Base-by-base conservation (phyloP, 2,888 invertebrate genomes). In the Eilema sororculum region DNA sequence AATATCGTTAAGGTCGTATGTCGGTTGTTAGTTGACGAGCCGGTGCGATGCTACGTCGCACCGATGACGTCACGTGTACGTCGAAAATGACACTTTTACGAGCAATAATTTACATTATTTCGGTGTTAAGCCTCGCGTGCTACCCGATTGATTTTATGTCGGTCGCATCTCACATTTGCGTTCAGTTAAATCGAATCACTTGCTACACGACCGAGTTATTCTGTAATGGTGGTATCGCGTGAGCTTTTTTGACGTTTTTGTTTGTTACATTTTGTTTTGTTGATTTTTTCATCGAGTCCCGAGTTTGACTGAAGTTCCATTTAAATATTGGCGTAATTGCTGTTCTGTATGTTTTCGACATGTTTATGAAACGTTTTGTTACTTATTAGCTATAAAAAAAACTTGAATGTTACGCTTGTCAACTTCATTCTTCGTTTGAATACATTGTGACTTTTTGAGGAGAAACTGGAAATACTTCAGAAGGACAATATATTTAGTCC, bases 61-160 rank as follows among this genome's bases (percentile, higher is more conserved):
- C 67, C 79, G 77, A 81, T 94, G 93, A 95, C 94, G 95, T 95
- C 95, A 94, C 93, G 89, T 88, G 90, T 90, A 93, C 91, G 92
- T 92, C 93, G 91, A 92, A 93, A 94, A 95, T 94, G 95, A 94
- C 94, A 94, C 91, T 92, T 95, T 95, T 94, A 95, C 93, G 93
- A 93, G 93, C 90, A 90, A 94, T 95, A 93, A 95, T 95, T 94
- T 94, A 94, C 93, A 93, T 93, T 93, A 93, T 93, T 93, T 91
- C 90, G 93, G 93, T 93, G 93, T 93, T 91, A 91, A 91, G 91
- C 89, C 87, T 95, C 91, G 95, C 95, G 94, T 94, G 95, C 91
- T 87, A 84, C 88, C 89, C 93, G 94, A 95, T 95, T 95, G 95
- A 95, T 95, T 95, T 93, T 94, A 91, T 89, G 93, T 93, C 93